These are phyloP conservation scores for Ciconia boyciana DNA, from an alignment of 2,113 vertebrate species.

Conservation along the genomic window DNA sequence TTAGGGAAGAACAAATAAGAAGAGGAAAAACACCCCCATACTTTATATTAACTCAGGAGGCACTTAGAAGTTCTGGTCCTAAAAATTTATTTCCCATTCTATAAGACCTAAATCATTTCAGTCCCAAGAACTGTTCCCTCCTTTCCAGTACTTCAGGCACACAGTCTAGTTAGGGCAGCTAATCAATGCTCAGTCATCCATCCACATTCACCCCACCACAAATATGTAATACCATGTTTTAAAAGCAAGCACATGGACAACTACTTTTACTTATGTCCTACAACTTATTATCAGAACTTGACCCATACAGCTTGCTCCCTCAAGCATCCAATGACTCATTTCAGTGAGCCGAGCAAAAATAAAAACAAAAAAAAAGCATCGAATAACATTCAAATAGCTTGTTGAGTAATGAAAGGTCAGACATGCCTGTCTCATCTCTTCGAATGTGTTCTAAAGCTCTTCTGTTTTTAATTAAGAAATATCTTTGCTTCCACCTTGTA, in stretches of 20 bases:
- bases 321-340: not conserved
- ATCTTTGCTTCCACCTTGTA: not conserved
- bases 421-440: not conserved
- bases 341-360: not conserved
- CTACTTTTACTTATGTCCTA: not conserved
- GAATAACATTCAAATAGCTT: not conserved
- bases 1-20: not conserved
- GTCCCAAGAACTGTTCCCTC: not conserved
- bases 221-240: accelerated
- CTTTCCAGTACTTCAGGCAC: not conserved
- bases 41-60: not conserved
- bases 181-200: not conserved
- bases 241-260: not conserved
- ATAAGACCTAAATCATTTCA: not conserved
- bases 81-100: not conserved
- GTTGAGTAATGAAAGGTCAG: not conserved
- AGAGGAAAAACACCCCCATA: accelerated
- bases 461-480: slow-evolving; percentile 40
- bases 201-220: not conserved
- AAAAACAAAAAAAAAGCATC: not conserved
- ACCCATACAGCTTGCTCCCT: not conserved
- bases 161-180: not conserved
- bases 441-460: not conserved
- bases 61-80: not conserved
- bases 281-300: not conserved